A percentile compares a stretch with the other conserved stretches of the same genome.
Evolutionary conservation across 2,113 vertebrate species (phyloP).

Genomic region (Psammodynastes pulverulentus): DNA sequence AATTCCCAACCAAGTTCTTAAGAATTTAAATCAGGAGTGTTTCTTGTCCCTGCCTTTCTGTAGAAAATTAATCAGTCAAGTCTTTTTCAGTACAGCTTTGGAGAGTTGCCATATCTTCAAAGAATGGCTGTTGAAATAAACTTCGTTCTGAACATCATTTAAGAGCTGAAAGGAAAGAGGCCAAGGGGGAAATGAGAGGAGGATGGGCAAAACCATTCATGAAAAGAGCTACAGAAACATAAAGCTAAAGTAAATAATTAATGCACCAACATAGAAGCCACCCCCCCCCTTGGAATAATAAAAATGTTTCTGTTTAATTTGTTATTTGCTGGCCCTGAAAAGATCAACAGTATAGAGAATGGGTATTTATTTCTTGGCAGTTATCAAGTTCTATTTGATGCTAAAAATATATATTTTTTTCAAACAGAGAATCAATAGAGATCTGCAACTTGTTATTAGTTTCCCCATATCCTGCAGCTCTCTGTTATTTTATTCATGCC

Average conservation of each 20-base stretch:
- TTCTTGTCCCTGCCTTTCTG: not conserved
- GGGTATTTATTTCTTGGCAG: slow-evolving; percentile 46
- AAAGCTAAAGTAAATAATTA: slow-evolving; percentile 16
- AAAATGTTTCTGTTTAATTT: slow-evolving; percentile 40
- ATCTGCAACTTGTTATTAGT: slow-evolving; percentile 42
- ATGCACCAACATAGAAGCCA: not conserved
- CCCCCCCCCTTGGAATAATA: slow-evolving; percentile 35
- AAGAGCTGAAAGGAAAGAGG: slow-evolving; percentile 66
- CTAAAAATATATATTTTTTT: slow-evolving; percentile 46
- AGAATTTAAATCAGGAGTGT: slow-evolving; percentile 62
- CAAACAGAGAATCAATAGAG: slow-evolving; percentile 51
- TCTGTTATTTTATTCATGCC: slow-evolving; percentile 33
- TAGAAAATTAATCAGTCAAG: slow-evolving; percentile 67
- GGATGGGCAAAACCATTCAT: not conserved
- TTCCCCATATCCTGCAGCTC: not conserved
- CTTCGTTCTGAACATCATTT: slow-evolving; percentile 68
- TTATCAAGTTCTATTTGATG: slow-evolving; percentile 41
- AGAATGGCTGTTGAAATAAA: slow-evolving; percentile 72
- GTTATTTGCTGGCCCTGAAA: slow-evolving; percentile 41
- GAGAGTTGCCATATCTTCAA: slow-evolving; percentile 70
- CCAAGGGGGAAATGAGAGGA: not conserved
- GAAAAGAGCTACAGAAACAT: not conserved
- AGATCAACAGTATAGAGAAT: slow-evolving; percentile 29
- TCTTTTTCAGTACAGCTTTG: slow-evolving; percentile 66
- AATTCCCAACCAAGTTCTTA: slow-evolving; percentile 54